Evolutionary conservation across 2,888 invertebrate species (phyloP).

Genomic region (Tridacna gigas): DNA sequence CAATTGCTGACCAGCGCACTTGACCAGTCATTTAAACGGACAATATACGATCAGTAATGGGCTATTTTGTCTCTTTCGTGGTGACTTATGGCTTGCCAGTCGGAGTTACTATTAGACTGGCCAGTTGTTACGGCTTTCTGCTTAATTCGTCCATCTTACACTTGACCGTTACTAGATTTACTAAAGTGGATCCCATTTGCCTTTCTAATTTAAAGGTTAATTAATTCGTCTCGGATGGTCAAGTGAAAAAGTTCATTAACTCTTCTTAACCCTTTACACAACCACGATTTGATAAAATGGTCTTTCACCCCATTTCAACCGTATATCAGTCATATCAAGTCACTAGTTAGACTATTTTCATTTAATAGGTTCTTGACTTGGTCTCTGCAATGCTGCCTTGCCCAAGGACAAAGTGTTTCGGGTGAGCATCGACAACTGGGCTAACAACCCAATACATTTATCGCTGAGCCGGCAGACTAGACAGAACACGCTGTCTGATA

Average conservation of each 20-base stretch:
- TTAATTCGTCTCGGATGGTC: constrained; percentile 46
- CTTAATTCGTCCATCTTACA: constrained; percentile 56
- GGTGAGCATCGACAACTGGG: too few relatives aligned
- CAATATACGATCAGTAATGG: constrained; percentile 45
- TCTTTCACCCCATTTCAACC: too few relatives aligned
- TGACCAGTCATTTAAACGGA: constrained; percentile 61
- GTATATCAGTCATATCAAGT: too few relatives aligned
- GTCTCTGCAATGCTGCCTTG: too few relatives aligned
- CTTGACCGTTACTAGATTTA: constrained; percentile 38
- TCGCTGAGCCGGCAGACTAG: too few relatives aligned
- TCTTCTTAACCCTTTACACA: not conserved
- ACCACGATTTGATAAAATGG: too few relatives aligned
- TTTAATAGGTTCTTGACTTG: too few relatives aligned
- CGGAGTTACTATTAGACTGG: constrained; percentile 30
- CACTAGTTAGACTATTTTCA: too few relatives aligned
- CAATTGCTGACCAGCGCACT: constrained; percentile 56
- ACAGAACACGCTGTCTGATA: too few relatives aligned
- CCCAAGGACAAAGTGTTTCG: too few relatives aligned
- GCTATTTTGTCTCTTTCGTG: constrained; percentile 30
- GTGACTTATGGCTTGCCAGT: constrained; percentile 48
- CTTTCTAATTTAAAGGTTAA: constrained; percentile 53
- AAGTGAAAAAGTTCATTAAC: constrained; percentile 11
- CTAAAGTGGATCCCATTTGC: constrained; percentile 18
- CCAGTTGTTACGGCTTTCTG: constrained; percentile 38
- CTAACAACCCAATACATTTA: too few relatives aligned